phyloP scores from a whole-genome alignment of 2,113 vertebrate species.

The Pituophis catenifer region DNA sequence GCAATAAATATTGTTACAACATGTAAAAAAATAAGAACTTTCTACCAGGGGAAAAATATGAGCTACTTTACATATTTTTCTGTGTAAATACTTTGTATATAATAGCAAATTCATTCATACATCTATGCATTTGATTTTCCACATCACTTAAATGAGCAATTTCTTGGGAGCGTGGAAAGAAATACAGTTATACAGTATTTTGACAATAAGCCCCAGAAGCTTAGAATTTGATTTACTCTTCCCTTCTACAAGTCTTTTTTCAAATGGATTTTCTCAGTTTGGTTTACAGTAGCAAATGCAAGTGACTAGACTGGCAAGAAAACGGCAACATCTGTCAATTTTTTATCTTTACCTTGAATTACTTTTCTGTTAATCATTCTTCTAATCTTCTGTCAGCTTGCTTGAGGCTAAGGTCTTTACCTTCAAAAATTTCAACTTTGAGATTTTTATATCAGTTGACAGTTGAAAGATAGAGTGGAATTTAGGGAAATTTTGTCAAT shows the following conservation, averaged over 20 bases:
- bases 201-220: slow-evolving; percentile 25
- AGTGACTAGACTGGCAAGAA: slow-evolving; percentile 14
- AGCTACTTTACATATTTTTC: background rate
- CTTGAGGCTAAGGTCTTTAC: slow-evolving; percentile 61
- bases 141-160: slow-evolving; percentile 31
- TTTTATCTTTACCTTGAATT: slow-evolving; percentile 65
- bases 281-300: slow-evolving; percentile 44
- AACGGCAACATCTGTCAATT: slow-evolving; percentile 44
- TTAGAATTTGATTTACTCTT: slow-evolving; percentile 41
- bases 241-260: slow-evolving; percentile 33
- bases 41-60: background rate
- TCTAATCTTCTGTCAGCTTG: slow-evolving; percentile 59
- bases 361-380: slow-evolving; percentile 65
- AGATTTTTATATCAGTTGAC: slow-evolving; percentile 55
- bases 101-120: background rate
- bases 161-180: slow-evolving; percentile 37
- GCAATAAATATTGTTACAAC: slow-evolving; percentile 5
- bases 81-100: background rate
- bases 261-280: slow-evolving; percentile 21
- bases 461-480: slow-evolving; percentile 41
- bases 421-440: slow-evolving; percentile 59
- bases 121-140: slow-evolving; percentile 7
- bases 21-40: slow-evolving; percentile 19
- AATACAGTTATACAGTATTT: slow-evolving; percentile 27
- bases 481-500: slow-evolving; percentile 30